These are phyloP conservation scores for Helarctos malayanus DNA, from an alignment of 2,797 vertebrate genomes.

Conservation along the genomic window DNA sequence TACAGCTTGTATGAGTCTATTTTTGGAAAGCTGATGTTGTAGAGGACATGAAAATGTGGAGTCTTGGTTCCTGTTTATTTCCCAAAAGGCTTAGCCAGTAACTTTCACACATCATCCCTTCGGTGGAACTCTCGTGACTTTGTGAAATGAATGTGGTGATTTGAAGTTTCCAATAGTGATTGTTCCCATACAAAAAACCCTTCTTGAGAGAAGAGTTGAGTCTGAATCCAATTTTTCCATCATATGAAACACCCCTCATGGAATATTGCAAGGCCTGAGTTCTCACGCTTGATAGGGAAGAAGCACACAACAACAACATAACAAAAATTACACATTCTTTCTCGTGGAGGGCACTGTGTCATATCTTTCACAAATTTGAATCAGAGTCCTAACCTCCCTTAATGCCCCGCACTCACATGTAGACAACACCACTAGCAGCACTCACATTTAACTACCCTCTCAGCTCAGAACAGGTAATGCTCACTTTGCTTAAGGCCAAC, in stretches of 20 bases:
- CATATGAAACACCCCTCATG: not conserved
- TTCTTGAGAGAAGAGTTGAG: not conserved
- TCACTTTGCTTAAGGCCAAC: not conserved
- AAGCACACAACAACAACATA: not conserved
- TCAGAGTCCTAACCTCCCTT: not conserved
- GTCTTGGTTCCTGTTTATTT: constrained; percentile 54
- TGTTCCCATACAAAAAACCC: not conserved
- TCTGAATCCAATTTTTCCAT: not conserved
- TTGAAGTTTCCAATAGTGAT: not conserved
- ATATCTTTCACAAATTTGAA: not conserved
- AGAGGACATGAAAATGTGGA: constrained; percentile 63
- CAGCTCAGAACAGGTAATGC: constrained; percentile 9
- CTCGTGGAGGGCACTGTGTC: too few species aligned
- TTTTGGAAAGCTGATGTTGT: constrained; percentile 64
- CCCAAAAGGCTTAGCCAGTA: constrained; percentile 19
- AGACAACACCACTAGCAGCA: not conserved
- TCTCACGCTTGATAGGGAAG: not conserved
- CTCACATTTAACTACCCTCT: not conserved
- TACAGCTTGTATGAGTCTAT: constrained; percentile 37
- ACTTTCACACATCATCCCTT: not conserved
- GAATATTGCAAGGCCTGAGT: not conserved
- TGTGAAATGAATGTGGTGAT: not conserved
- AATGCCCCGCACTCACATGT: not conserved
- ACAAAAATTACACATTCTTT: not conserved
- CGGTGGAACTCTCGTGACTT: not conserved